Evolutionary conservation across 2,113 vertebrate species (phyloP).

Genomic region (Elaphurus davidianus): DNA sequence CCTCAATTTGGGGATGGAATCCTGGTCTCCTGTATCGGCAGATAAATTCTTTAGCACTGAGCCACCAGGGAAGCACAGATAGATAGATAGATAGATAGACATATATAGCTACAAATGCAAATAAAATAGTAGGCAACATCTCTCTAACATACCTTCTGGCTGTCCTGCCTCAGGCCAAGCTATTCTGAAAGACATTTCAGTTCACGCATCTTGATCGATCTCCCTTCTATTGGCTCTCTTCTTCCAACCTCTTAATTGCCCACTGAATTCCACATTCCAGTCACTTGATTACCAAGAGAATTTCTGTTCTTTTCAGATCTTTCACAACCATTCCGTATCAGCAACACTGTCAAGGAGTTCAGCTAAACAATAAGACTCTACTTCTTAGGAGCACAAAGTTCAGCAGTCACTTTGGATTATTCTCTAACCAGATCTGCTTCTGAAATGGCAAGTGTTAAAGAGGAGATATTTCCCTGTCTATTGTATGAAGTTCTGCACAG

Average conservation of each 20-base stretch:
- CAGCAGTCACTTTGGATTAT: neutral
- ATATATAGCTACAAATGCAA: neutral
- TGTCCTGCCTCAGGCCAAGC: neutral
- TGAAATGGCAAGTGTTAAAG: neutral
- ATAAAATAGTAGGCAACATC: neutral
- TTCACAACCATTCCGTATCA: neutral
- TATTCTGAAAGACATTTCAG: neutral
- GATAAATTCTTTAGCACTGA: neutral
- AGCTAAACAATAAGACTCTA: neutral
- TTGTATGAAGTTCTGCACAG: neutral
- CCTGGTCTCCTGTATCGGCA: neutral
- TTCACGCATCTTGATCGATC: neutral
- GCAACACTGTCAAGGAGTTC: neutral
- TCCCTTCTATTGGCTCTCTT: neutral
- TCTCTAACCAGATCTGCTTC: neutral
- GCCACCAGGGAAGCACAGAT: neutral
- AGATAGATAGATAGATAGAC: neutral
- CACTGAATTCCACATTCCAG: neutral
- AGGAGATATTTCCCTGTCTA: neutral
- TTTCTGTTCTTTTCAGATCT: neutral
- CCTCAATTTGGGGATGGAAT: neutral
- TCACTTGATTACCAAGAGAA: neutral
- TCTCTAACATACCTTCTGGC: neutral
- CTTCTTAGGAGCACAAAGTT: neutral
- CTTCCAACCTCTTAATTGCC: neutral